Conservation (phyloP, 2,888 invertebrate genomes). For the Scotopteryx bipunctaria region DNA sequence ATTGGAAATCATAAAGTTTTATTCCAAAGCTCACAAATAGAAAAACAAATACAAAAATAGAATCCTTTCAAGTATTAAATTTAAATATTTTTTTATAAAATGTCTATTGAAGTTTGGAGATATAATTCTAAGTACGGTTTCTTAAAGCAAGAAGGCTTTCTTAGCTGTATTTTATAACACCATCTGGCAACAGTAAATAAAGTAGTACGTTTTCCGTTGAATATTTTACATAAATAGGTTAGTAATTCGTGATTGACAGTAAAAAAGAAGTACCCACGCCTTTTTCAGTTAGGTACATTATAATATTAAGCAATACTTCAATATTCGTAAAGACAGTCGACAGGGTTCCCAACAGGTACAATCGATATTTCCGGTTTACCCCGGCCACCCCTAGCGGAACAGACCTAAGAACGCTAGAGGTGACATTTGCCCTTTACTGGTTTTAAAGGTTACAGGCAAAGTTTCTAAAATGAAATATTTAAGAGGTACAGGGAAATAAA, state of each 20-base stretch:
- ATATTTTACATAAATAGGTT: background rate
- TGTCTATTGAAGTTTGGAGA: too few relatives aligned
- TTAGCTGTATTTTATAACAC: too few relatives aligned
- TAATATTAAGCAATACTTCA: slow-evolving; percentile 44
- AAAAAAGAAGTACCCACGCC: slow-evolving; percentile 6
- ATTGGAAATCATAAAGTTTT: too few relatives aligned
- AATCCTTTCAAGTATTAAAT: too few relatives aligned
- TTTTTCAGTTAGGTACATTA: slow-evolving; percentile 32
- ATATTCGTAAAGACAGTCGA: slow-evolving; percentile 41
- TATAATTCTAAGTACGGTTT: too few relatives aligned
- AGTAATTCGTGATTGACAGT: slow-evolving; percentile 17
- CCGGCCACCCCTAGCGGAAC: slow-evolving; percentile 46
- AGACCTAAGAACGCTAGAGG: slow-evolving; percentile 56
- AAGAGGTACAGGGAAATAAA: too few relatives aligned
- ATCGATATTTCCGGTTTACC: slow-evolving; percentile 62
- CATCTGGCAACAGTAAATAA: too few relatives aligned
- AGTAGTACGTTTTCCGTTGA: too few relatives aligned
- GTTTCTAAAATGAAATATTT: background rate
- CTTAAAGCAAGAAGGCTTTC: too few relatives aligned
- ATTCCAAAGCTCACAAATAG: too few relatives aligned
- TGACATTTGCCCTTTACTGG: slow-evolving; percentile 45
- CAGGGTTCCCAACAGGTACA: slow-evolving; percentile 47
- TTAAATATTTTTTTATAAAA: too few relatives aligned
- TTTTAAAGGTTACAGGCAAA: background rate
- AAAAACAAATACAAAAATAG: too few relatives aligned